Evolutionary conservation across 1,140 invertebrate species (phyloP), one percentile per base, ranked within the genome.

Genomic region (Gonioctena quinquepunctata): DNA sequence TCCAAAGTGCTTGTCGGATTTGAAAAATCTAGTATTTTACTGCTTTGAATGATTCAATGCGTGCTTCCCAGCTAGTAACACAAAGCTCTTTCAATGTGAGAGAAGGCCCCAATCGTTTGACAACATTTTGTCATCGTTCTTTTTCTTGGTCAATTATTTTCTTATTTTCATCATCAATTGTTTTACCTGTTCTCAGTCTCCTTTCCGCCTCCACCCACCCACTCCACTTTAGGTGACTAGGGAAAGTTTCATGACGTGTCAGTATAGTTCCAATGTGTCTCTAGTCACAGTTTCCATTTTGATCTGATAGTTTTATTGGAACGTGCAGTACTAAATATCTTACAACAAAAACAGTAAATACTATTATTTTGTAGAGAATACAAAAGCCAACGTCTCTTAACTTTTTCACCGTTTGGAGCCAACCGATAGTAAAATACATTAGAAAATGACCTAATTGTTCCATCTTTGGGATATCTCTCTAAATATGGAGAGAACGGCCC

Each of bases 41-140:
- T 54, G 74, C 54, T 67, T 69, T 79, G 13, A 80, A 54, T 21
- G 63, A 69, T 26, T 76, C 33, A 16, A 80, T 74, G 73, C 76
- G 66, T 59, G 72, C 76, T 52, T 72, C 61, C 76, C 79, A 83
- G 27, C 76, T 64, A 56, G 80, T 82, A 18, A 76, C 76, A 48
- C 50, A 72, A 7, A 78, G 54, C 48, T 62, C 70, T 73, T 82
- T 81, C 56, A 80, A 50, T 28, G 76, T 79, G 3, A 81, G 68
- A 48, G 28, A n/a, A 42, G n/a, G 8, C 28, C 28, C 28, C 1
- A 79, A 42, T 27, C 72, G 61, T 68, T 74, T 62, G 16, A 77
- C 18, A 71, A 77, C 66, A 50, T 69, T 60, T 52, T 59, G 48
- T 70, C 75, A 80, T 21, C 67, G 61, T 70, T 71, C 65, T 8